Percentiles rank a stretch among this genome's conserved stretches.
These are phyloP conservation scores for Oasisia sp. DNA, from an alignment of 2,888 invertebrate genomes.

Conservation along the genomic window DNA sequence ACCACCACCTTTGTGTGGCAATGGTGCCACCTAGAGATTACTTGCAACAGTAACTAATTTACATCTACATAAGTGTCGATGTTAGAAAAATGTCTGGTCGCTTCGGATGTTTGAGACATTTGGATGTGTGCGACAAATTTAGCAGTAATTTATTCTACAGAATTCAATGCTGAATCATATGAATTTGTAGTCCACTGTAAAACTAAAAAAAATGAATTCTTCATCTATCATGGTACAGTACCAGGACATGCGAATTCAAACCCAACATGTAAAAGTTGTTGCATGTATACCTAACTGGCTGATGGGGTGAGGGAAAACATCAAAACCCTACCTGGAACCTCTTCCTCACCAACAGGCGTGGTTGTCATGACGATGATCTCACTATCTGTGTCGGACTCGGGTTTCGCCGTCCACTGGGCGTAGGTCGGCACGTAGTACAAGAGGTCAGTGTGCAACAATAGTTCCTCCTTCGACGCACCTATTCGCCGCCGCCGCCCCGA, in stretches of 20 bases:
- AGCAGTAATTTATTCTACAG: background rate
- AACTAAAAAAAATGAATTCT: background rate
- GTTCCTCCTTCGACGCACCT: slow-evolving; percentile 25
- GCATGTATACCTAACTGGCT: too few relatives aligned
- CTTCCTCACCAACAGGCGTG: background rate
- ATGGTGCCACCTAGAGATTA: too few relatives aligned
- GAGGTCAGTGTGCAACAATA: slow-evolving; percentile 49
- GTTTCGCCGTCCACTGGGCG: background rate
- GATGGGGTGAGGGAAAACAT: background rate
- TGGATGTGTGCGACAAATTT: background rate
- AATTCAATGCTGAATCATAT: background rate
- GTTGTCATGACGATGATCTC: background rate
- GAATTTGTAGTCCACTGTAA: background rate
- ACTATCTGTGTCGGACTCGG: background rate
- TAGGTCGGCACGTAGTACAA: slow-evolving; percentile 50
- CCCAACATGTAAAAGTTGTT: too few relatives aligned
- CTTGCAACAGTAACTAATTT: too few relatives aligned
- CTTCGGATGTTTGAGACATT: background rate
- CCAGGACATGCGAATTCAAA: too few relatives aligned
- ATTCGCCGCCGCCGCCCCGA: background rate
- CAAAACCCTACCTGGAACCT: slow-evolving; percentile 14
- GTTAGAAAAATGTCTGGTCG: background rate
- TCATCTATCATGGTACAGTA: too few relatives aligned
- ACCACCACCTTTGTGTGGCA: too few relatives aligned
- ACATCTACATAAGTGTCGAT: too few relatives aligned